phyloP scores from a whole-genome alignment of 2,797 vertebrate genomes.

The Calcarius lapponicus region DNA sequence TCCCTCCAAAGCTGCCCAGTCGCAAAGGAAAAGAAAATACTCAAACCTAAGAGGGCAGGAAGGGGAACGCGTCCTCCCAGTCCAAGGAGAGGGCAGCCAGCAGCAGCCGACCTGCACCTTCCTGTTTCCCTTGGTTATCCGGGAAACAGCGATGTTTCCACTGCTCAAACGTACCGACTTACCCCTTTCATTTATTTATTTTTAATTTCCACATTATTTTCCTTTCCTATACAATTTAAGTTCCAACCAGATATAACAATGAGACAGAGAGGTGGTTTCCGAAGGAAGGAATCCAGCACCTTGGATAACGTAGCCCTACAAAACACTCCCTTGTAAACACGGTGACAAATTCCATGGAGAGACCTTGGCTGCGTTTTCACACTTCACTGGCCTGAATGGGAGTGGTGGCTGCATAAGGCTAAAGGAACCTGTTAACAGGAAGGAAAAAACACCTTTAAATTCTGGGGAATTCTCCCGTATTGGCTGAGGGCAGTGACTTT shows the following conservation, averaged over 20 bases:
- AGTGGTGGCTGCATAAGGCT: not conserved
- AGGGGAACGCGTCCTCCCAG: not conserved
- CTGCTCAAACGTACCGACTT: not conserved
- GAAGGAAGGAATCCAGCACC: not conserved
- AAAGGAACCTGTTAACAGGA: not conserved
- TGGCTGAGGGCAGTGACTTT: not conserved
- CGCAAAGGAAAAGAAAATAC: not conserved
- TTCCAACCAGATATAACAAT: not conserved
- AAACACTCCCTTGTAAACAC: not conserved
- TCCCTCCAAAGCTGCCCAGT: not conserved
- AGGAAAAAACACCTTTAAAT: not conserved
- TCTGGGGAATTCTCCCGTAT: not conserved
- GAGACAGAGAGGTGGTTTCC: not conserved
- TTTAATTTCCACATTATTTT: not conserved
- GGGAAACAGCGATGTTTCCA: not conserved
- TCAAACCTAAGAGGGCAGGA: not conserved
- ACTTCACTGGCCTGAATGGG: not conserved
- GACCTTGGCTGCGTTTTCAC: fast-evolving
- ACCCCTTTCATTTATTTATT: too few species aligned
- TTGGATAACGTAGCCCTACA: fast-evolving
- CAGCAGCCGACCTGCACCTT: not conserved
- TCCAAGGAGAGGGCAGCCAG: not conserved
- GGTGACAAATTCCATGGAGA: fast-evolving
- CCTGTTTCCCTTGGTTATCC: not conserved
- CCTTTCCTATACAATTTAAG: not conserved